Conservation (phyloP, 1,140 invertebrate species). For the Zaprionus camerounensis region DNA sequence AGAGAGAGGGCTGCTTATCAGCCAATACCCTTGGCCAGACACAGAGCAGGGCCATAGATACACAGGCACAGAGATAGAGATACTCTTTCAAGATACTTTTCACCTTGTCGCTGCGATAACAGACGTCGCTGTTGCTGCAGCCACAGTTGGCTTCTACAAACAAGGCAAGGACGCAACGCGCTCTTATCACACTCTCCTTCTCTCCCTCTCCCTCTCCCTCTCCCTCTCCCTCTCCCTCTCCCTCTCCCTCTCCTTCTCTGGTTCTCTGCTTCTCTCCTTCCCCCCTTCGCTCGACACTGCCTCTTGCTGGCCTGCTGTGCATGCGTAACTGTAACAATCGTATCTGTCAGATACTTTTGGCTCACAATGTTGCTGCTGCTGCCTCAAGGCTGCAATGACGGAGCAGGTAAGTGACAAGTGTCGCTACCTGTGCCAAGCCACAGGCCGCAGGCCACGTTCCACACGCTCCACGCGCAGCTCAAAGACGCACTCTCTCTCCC, state of each 20-base stretch:
- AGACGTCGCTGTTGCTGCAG: constrained; percentile 1
- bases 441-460: constrained; percentile 12
- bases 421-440: constrained; percentile 16
- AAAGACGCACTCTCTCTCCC: not conserved
- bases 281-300: not conserved
- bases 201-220: constrained; percentile 13
- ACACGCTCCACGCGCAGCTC: constrained; percentile 17
- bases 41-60: constrained; percentile 7
- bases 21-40: constrained; percentile 31
- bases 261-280: not conserved
- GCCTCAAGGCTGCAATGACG: constrained; percentile 61
- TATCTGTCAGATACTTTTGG: constrained; percentile 50
- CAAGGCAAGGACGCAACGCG: constrained; percentile 46
- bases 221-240: too few species aligned
- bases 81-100: constrained; percentile 37
- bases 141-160: constrained; percentile 24
- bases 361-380: constrained; percentile 3
- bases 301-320: not conserved
- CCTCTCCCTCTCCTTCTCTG: not conserved
- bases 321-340: constrained; percentile 63
- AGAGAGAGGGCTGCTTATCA: not conserved
- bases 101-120: constrained; percentile 46
- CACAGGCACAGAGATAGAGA: constrained; percentile 22
- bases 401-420: constrained; percentile 61
- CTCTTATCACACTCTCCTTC: constrained; percentile 22